phyloP scores from a whole-genome alignment of 2,888 invertebrate species.

The Parnassius mnemosyne region DNA sequence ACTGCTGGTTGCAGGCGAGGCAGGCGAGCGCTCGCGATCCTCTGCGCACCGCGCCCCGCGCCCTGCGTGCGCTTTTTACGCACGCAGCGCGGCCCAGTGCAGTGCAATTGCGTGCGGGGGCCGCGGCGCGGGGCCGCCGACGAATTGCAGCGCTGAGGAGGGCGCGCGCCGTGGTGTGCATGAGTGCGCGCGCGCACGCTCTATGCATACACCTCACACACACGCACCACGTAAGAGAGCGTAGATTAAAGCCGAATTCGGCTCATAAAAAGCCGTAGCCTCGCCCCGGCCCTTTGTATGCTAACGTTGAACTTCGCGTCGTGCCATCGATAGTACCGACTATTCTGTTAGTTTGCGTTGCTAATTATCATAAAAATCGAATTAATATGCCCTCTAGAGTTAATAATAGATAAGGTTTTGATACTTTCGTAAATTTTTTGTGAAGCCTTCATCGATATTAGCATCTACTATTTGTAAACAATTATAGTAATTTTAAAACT shows the following conservation, averaged over 20 bases:
- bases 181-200: constrained; percentile 58
- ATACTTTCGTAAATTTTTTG: constrained; percentile 23
- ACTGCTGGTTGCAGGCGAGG: constrained; percentile 60
- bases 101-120: constrained; percentile 78
- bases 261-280: constrained; percentile 69
- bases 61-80: constrained; percentile 80
- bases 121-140: constrained; percentile 59
- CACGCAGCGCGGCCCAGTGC: constrained; percentile 72
- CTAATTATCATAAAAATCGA: constrained; percentile 55
- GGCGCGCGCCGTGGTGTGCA: constrained; percentile 67
- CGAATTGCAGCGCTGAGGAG: constrained; percentile 78
- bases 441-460: constrained; percentile 5
- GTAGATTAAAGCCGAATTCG: constrained; percentile 69
- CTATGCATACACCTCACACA: constrained; percentile 25
- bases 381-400: constrained; percentile 51
- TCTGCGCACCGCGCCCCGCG: constrained; percentile 57
- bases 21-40: constrained; percentile 53
- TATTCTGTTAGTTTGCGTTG: constrained; percentile 51
- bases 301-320: constrained; percentile 68
- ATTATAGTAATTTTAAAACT: constrained; percentile 6
- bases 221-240: constrained; percentile 45
- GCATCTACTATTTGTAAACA: constrained; percentile 13
- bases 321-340: constrained; percentile 49
- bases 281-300: constrained; percentile 68
- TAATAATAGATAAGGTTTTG: constrained; percentile 41